These are phyloP conservation scores for Anser brachyrhynchus DNA, from an alignment of 2,113 vertebrate species.

Conservation along the genomic window DNA sequence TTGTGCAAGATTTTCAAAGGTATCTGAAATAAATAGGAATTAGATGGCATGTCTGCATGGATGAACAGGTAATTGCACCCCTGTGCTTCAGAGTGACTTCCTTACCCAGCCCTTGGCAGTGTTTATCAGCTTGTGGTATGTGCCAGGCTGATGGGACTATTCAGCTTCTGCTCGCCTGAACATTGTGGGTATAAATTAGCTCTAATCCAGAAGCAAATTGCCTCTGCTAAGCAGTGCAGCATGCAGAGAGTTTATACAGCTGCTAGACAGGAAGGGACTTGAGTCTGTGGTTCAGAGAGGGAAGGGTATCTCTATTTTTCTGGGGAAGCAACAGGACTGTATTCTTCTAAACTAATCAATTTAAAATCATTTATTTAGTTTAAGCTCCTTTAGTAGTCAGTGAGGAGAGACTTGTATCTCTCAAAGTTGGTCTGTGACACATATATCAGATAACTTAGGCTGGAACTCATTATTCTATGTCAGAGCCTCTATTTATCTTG, in stretches of 20 bases:
- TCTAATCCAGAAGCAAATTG: conserved; percentile 1
- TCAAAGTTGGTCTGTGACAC: not conserved
- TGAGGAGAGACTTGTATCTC: not conserved
- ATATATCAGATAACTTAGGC: not conserved
- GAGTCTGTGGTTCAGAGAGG: not conserved
- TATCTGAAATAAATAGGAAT: not conserved
- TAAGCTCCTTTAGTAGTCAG: not conserved
- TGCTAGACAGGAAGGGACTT: not conserved
- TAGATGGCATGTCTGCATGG: not conserved
- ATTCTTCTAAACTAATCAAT: not conserved
- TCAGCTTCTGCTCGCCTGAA: not conserved
- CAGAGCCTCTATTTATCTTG: not conserved
- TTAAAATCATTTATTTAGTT: not conserved
- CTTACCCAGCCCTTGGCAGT: not conserved
- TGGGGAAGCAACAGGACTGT: not conserved
- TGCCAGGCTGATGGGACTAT: not conserved
- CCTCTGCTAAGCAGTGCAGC: not conserved
- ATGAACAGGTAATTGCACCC: not conserved
- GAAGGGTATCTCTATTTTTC: not conserved
- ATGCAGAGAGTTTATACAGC: not conserved
- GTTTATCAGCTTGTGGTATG: not conserved
- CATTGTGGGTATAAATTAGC: conserved; percentile 15
- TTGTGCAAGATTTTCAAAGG: not conserved
- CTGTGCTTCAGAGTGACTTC: not conserved
- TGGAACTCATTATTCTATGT: not conserved